phyloP scores from a whole-genome alignment of 2,888 invertebrate species.

The Polydrusus cervinus region DNA sequence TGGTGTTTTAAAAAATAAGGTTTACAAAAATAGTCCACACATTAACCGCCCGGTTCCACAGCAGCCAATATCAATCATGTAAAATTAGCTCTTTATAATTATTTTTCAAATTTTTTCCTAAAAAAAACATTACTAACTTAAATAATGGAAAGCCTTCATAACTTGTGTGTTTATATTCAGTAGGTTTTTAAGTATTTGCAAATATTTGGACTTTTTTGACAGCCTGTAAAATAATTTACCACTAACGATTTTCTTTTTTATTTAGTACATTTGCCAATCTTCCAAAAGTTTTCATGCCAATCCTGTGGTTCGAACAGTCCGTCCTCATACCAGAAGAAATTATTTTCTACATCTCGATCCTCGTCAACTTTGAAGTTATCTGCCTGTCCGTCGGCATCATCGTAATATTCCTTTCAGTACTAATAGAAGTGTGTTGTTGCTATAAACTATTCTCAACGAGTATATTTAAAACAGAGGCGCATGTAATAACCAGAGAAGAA shows the following conservation, averaged over 20 bases:
- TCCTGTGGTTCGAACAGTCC: constrained; percentile 86
- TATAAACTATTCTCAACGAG: constrained; percentile 58
- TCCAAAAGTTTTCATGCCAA: constrained; percentile 81
- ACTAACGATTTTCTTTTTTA: background rate
- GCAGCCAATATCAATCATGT: too few relatives aligned
- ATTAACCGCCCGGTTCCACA: too few relatives aligned
- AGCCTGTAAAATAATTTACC: too few relatives aligned
- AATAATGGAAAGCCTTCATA: too few relatives aligned
- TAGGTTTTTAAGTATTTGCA: too few relatives aligned
- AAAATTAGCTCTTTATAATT: too few relatives aligned
- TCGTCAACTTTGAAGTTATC: constrained; percentile 72
- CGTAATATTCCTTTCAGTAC: constrained; percentile 51
- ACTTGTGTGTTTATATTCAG: too few relatives aligned
- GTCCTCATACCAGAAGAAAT: constrained; percentile 76
- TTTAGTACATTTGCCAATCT: constrained; percentile 79
- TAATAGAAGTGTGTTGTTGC: constrained; percentile 52
- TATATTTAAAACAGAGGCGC: constrained; percentile 42
- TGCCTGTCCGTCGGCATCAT: constrained; percentile 59
- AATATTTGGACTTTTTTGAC: too few relatives aligned
- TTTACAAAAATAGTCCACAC: too few relatives aligned
- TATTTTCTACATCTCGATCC: constrained; percentile 73
- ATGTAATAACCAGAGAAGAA: constrained; percentile 50
- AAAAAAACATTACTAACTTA: too few relatives aligned
- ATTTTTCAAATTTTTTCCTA: too few relatives aligned
- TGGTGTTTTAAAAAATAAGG: too few relatives aligned